These are phyloP conservation scores for Thymelicus acteon DNA, from an alignment of 2,888 invertebrate genomes.

Conservation along the genomic window DNA sequence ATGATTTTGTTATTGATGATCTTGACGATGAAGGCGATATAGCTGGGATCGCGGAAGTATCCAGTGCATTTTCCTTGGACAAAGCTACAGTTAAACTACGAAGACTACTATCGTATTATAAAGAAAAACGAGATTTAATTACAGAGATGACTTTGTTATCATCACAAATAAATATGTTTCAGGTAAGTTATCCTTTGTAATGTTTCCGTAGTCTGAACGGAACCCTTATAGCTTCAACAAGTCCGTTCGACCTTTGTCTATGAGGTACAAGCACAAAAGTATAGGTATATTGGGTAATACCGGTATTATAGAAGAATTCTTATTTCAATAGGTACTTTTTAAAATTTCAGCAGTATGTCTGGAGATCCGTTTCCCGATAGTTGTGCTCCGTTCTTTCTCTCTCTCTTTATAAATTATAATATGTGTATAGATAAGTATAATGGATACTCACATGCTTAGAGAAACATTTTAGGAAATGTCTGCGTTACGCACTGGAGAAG, in stretches of 20 bases:
- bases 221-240: too few relatives aligned
- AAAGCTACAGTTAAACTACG: constrained; percentile 47
- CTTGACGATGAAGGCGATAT: constrained; percentile 41
- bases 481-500: not conserved
- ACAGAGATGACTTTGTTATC: constrained; percentile 43
- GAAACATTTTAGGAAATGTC: constrained; percentile 53
- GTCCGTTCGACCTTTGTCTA: too few relatives aligned
- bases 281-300: too few relatives aligned
- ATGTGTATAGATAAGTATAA: not conserved
- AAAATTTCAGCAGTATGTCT: too few relatives aligned
- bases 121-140: constrained; percentile 47
- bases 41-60: not conserved
- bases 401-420: too few relatives aligned
- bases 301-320: too few relatives aligned
- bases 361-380: too few relatives aligned
- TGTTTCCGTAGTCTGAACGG: too few relatives aligned
- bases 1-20: constrained; percentile 56
- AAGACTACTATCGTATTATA: constrained; percentile 43
- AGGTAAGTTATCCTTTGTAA: constrained; percentile 50
- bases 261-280: too few relatives aligned
- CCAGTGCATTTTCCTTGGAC: constrained; percentile 51
- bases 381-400: too few relatives aligned
- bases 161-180: constrained; percentile 53
- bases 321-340: too few relatives aligned
- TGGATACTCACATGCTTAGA: not conserved